These are phyloP conservation scores for Amphipyra berbera DNA, from an alignment of 2,888 invertebrate species.

Conservation along the genomic window DNA sequence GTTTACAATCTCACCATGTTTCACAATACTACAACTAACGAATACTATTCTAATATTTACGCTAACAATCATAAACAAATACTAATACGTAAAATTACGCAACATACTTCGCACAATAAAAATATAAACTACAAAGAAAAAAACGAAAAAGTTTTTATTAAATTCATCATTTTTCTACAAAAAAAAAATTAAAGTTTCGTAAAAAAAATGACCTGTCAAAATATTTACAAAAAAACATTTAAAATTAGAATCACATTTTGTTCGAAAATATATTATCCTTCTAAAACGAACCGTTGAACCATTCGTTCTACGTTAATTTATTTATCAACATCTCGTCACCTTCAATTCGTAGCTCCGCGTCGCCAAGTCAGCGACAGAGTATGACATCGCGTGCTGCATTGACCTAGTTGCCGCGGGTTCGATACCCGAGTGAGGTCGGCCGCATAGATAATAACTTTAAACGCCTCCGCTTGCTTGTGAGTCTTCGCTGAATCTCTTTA, in stretches of 20 bases:
- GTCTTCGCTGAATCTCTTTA: slow-evolving; percentile 70
- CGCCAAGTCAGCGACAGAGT: slow-evolving; percentile 65
- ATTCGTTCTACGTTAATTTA: slow-evolving; percentile 34
- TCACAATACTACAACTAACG: slow-evolving; percentile 34
- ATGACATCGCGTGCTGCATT: slow-evolving; percentile 83
- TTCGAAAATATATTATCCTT: slow-evolving; percentile 15
- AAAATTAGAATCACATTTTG: slow-evolving; percentile 16
- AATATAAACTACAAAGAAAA: slow-evolving; percentile 1
- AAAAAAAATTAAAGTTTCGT: neutral
- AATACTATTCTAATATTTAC: slow-evolving; percentile 37
- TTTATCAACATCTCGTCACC: slow-evolving; percentile 57
- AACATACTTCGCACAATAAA: slow-evolving; percentile 15
- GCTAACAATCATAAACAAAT: slow-evolving; percentile 34
- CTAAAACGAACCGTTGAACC: neutral
- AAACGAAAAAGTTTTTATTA: neutral
- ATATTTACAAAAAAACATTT: neutral
- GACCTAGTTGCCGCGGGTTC: slow-evolving; percentile 85
- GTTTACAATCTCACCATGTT: slow-evolving; percentile 9
- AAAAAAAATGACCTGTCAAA: slow-evolving; percentile 19
- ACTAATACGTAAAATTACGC: slow-evolving; percentile 17
- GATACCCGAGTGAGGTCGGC: slow-evolving; percentile 84
- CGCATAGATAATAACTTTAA: slow-evolving; percentile 79
- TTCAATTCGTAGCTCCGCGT: slow-evolving; percentile 66
- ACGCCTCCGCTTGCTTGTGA: slow-evolving; percentile 72
- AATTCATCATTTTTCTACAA: slow-evolving; percentile 9